Evolutionary conservation across 2,888 invertebrate species (phyloP).

Genomic region (Cyrtodaria siliqua): DNA sequence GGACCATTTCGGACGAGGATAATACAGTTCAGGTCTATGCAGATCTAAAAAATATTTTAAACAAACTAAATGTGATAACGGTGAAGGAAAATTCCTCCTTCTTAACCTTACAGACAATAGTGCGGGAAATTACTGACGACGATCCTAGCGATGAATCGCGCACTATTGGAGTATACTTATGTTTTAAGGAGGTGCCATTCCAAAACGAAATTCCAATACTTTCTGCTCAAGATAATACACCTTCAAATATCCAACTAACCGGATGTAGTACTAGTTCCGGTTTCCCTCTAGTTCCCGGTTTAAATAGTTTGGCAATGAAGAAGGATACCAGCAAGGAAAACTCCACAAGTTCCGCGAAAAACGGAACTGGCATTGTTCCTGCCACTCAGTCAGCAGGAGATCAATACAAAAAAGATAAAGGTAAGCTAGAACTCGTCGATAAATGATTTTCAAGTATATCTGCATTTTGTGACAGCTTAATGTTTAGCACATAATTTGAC

Average conservation of each 20-base stretch:
- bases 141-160: neutral
- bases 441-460: too few species aligned
- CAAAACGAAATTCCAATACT: conserved; percentile 8
- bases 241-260: conserved; percentile 3
- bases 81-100: conserved; percentile 6
- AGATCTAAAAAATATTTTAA: conserved; percentile 48
- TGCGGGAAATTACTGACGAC: conserved; percentile 24
- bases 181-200: conserved; percentile 17
- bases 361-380: conserved; percentile 10
- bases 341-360: conserved; percentile 1
- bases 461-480: too few species aligned
- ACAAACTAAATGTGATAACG: conserved; percentile 49
- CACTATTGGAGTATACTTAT: conserved; percentile 7
- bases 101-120: conserved; percentile 31
- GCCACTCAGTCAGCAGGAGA: conserved; percentile 8
- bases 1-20: conserved; percentile 16
- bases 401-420: neutral
- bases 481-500: too few species aligned
- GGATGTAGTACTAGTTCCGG: conserved; percentile 15
- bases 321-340: conserved; percentile 3
- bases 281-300: neutral
- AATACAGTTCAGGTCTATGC: conserved; percentile 12
- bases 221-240: conserved; percentile 7
- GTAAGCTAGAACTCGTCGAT: too few species aligned
- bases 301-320: conserved; percentile 16